Percentiles rank a stretch among this genome's conserved stretches.
phyloP scores from a whole-genome alignment of 2,888 invertebrate genomes.

The Ariolimax columbianus region DNA sequence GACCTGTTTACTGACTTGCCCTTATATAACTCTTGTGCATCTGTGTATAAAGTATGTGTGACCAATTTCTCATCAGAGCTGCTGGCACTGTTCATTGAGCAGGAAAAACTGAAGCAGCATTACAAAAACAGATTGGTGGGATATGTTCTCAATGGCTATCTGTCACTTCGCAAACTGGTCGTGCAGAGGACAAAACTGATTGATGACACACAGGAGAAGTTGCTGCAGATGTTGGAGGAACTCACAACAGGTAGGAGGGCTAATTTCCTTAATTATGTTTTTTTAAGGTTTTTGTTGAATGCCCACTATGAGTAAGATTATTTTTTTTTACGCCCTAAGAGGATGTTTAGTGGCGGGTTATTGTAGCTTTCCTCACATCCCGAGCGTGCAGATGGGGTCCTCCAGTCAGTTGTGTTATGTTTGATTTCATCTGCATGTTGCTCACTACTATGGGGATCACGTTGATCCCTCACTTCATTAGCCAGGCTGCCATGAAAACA shows the following conservation, averaged over 20 bases:
- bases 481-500: too few species aligned
- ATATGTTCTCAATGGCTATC: slow-evolving; percentile 94
- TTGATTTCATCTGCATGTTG: too few species aligned
- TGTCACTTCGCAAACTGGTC: slow-evolving; percentile 91
- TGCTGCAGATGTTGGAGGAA: slow-evolving; percentile 94
- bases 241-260: slow-evolving; percentile 89
- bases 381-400: too few species aligned
- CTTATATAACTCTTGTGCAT: not conserved
- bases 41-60: not conserved
- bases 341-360: too few species aligned
- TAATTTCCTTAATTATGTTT: too few species aligned
- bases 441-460: too few species aligned
- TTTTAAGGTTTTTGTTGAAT: too few species aligned
- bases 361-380: too few species aligned
- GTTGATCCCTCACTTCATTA: too few species aligned
- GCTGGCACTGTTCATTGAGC: slow-evolving; percentile 91
- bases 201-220: slow-evolving; percentile 96
- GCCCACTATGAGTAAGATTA: too few species aligned
- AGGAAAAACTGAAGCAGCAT: slow-evolving; percentile 90
- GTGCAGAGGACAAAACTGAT: slow-evolving; percentile 96
- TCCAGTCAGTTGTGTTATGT: too few species aligned
- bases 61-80: slow-evolving; percentile 82
- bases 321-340: too few species aligned
- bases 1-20: not conserved
- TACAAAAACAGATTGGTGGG: slow-evolving; percentile 93